Base-by-base conservation (phyloP, 2,888 invertebrate genomes). In the Belgica antarctica region DNA sequence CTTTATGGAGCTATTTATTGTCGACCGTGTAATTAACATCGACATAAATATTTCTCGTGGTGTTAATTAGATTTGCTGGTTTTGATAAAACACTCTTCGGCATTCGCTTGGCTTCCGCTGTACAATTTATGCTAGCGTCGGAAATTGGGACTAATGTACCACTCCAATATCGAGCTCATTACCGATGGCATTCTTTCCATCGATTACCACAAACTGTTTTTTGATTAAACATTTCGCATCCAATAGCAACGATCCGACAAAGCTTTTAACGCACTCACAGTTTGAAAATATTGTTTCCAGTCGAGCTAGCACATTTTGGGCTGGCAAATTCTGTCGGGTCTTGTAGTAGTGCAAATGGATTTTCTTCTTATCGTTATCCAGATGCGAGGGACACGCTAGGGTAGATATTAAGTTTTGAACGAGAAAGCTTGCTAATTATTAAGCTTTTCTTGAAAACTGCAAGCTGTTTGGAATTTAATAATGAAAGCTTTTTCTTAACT, bases 11-110 rank as follows among this genome's bases (percentile, higher is more conserved):
- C 59, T 59, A 59, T 59, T 59, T 59, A 59, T 24, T 27, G 59
- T 12, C 57, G 57, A 28, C 28, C 31, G 34, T 25, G 19, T 63
- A 63, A 63, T 65, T 46, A 46, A 65, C 46, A 34, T 3, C 15
- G 12, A 15, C 41, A 65, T 65, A 65, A 65, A 65, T 65, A 47
- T 65, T 46, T 27, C 63, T 27, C 46, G 41, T 34, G 25, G 65
- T 65, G 65, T 65, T 65, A 65, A 65, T 65, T 65, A 65, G 65
- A 65, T 65, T 65, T 65, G 28, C 65, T 65, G 46, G 65, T 65
- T 65, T 34, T 62, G 62, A 62, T 34, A 41, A 36, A 62, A 62
- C 24, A 19, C 62, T 19, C 31, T n/a, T 24, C 2, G 4, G 24
- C 19, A 15, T 12, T 7, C 41, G 3, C 15, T 41, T 15, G 12